These are phyloP conservation scores for Drosophila kikkawai DNA, from an alignment of 1,140 invertebrate genomes.

Conservation along the genomic window DNA sequence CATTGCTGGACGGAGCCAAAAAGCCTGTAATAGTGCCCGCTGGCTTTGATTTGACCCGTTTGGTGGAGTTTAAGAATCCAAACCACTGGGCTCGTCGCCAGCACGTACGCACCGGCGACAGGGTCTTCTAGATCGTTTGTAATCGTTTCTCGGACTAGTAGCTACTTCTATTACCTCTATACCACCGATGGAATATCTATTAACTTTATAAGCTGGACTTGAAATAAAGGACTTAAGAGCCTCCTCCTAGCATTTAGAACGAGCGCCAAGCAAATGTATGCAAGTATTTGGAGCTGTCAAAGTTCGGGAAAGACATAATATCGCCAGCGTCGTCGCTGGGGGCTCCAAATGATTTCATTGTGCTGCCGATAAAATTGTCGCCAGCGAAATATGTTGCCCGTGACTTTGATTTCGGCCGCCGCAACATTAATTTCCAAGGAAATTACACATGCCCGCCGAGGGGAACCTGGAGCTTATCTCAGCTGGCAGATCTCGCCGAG, in stretches of 20 bases:
- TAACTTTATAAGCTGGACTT: constrained; percentile 17
- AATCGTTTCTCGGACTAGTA: not conserved
- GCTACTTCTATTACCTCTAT: not conserved
- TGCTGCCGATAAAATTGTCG: constrained; percentile 83
- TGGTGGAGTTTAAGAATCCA: constrained; percentile 42
- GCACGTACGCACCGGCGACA: constrained; percentile 25
- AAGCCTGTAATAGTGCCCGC: constrained; percentile 33
- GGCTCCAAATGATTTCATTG: constrained; percentile 77
- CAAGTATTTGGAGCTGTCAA: constrained; percentile 35
- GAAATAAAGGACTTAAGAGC: constrained; percentile 25
- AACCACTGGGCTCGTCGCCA: constrained; percentile 57
- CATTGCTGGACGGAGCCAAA: constrained; percentile 5
- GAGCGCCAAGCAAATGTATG: constrained; percentile 16
- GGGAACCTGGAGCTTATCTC: constrained; percentile 59
- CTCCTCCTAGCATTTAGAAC: constrained; percentile 23
- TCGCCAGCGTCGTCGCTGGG: constrained; percentile 55
- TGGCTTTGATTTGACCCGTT: constrained; percentile 46
- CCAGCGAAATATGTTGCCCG: constrained; percentile 72
- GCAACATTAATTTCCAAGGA: constrained; percentile 81
- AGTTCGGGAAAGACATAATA: constrained; percentile 66
- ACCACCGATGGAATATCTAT: not conserved
- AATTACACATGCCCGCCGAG: constrained; percentile 68
- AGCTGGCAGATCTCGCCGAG: constrained; percentile 63
- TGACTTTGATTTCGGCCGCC: constrained; percentile 83
- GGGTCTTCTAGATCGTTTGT: not conserved